phyloP scores from a whole-genome alignment of 2,888 invertebrate genomes.

The Cenopis cana region DNA sequence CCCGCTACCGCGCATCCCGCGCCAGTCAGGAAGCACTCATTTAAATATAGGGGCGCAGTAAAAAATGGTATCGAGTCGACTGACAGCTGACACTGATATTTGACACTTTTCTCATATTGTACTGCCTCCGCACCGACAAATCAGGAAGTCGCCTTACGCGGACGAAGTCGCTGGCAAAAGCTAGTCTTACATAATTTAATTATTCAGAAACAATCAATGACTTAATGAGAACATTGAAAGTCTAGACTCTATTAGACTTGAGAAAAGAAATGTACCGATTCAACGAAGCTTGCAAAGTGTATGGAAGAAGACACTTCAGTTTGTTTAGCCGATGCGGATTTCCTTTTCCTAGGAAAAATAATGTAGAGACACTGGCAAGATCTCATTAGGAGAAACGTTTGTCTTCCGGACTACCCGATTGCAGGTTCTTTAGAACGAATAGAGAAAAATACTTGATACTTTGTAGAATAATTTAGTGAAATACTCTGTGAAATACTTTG shows the following conservation, averaged over 20 bases:
- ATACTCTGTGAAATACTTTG: slow-evolving; percentile 6
- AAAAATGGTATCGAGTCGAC: too few species aligned
- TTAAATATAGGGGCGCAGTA: too few species aligned
- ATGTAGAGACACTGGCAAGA: slow-evolving; percentile 39
- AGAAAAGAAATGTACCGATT: background rate
- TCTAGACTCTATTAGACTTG: background rate
- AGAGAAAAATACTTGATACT: slow-evolving; percentile 11
- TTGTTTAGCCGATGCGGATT: slow-evolving; percentile 31
- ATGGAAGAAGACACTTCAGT: slow-evolving; percentile 6
- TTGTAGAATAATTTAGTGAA: background rate
- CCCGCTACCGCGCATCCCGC: too few species aligned
- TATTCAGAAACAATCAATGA: background rate
- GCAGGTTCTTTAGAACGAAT: slow-evolving; percentile 30
- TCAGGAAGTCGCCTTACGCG: too few species aligned
- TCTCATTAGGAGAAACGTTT: slow-evolving; percentile 51
- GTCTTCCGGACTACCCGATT: slow-evolving; percentile 35
- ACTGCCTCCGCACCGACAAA: too few species aligned
- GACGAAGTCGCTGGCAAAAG: too few species aligned
- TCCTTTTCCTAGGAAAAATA: slow-evolving; percentile 33
- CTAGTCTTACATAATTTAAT: background rate
- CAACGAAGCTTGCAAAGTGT: background rate
- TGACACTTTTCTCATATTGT: too few species aligned
- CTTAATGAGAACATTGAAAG: background rate
- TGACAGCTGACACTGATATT: too few species aligned
- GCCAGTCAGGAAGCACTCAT: too few species aligned